Evolutionary conservation across 1,140 invertebrate species (phyloP).

Genomic region (Orius laevigatus): DNA sequence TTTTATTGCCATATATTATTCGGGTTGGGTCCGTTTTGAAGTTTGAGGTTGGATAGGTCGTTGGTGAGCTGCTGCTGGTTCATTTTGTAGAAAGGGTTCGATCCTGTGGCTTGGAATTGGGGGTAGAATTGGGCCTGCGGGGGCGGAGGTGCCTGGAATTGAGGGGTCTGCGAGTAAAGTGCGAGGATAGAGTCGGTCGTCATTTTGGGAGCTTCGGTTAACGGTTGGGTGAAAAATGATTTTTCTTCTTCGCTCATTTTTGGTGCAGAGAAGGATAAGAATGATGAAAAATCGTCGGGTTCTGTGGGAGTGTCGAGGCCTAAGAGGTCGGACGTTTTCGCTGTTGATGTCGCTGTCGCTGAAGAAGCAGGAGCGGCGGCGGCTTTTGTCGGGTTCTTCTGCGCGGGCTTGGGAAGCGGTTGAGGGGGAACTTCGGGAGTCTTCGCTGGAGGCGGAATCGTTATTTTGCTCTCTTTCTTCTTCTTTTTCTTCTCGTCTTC

Average conservation of each 20-base stretch:
- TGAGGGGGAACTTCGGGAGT: slow-evolving; percentile 24
- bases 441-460: slow-evolving; percentile 4
- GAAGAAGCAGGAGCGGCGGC: slow-evolving; percentile 21
- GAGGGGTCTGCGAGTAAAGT: slow-evolving; percentile 53
- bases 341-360: slow-evolving; percentile 17
- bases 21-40: no score
- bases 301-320: background rate
- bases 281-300: background rate
- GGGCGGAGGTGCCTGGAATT: no score
- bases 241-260: slow-evolving; percentile 47
- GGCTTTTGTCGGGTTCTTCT: slow-evolving; percentile 4
- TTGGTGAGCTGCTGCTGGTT: no score
- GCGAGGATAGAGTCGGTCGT: slow-evolving; percentile 90
- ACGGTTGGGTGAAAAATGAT: slow-evolving; percentile 73
- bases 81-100: no score
- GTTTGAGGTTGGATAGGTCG: no score
- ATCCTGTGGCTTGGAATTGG: no score
- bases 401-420: slow-evolving; percentile 32
- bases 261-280: background rate
- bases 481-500: slow-evolving; percentile 64
- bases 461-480: slow-evolving; percentile 31
- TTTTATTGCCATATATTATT: no score
- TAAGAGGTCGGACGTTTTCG: slow-evolving; percentile 12
- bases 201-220: slow-evolving; percentile 53
- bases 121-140: no score